These are phyloP conservation scores for Dipodomys spectabilis DNA, from an alignment of 2,113 vertebrate species.

Conservation along the genomic window DNA sequence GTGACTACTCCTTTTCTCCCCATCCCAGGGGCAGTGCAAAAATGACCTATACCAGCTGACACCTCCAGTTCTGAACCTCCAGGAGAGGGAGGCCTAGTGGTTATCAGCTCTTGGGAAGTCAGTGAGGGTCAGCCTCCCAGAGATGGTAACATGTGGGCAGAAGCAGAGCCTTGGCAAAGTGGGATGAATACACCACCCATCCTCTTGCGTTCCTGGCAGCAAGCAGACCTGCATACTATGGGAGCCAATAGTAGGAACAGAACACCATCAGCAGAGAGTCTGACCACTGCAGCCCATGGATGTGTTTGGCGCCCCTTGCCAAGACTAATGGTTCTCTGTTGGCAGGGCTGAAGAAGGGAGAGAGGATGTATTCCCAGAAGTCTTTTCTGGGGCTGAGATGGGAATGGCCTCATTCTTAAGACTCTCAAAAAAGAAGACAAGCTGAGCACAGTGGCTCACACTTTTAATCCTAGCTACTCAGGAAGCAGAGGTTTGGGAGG, in stretches of 20 bases:
- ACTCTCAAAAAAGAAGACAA: neutral
- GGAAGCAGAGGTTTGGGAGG: too few species aligned
- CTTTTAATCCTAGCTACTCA: too few species aligned
- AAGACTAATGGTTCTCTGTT: constrained; percentile 43
- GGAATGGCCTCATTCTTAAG: neutral
- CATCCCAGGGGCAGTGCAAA: neutral
- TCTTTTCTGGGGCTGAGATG: constrained; percentile 10
- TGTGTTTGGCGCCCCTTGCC: neutral
- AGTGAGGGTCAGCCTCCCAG: neutral
- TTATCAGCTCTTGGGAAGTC: neutral
- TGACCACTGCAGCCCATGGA: constrained; percentile 23
- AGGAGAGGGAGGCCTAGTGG: neutral
- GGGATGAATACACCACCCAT: neutral
- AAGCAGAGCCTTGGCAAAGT: constrained; percentile 22
- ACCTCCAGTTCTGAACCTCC: neutral
- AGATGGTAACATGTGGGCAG: neutral
- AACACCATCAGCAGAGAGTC: constrained; percentile 24
- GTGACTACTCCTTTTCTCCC: neutral
- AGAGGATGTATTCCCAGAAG: neutral
- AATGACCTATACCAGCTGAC: neutral
- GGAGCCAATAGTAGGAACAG: constrained; percentile 33
- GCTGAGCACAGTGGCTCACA: too few species aligned
- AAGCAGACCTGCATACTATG: constrained; percentile 41
- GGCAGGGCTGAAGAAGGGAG: constrained; percentile 35
- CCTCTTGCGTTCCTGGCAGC: constrained; percentile 4